Conservation (phyloP, 2,113 vertebrate genomes). For the Nerophis lumbriciformis region DNA sequence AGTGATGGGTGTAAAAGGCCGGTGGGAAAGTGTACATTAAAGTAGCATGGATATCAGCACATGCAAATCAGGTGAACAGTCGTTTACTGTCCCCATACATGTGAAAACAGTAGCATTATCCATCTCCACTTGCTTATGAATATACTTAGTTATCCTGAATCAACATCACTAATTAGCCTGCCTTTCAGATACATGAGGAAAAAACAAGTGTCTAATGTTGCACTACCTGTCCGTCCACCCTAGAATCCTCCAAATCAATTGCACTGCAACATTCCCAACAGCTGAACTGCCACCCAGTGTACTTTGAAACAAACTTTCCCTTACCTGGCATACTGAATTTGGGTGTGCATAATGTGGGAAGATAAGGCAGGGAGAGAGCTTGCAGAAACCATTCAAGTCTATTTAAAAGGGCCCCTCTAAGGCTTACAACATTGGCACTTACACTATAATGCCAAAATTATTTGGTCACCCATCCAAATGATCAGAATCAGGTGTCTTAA, state of each 20-base stretch:
- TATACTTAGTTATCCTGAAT: background rate
- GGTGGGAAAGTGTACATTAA: constrained; percentile 1
- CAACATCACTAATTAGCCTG: background rate
- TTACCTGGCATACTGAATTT: background rate
- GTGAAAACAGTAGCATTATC: background rate
- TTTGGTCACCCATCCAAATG: no score
- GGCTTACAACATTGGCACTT: no score
- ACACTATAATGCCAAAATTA: no score
- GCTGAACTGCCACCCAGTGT: background rate
- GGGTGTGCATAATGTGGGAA: background rate
- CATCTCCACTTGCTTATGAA: background rate
- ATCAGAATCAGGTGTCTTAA: no score
- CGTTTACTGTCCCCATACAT: background rate
- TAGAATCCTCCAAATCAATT: background rate
- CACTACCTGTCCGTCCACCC: background rate
- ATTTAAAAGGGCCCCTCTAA: background rate
- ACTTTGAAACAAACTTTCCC: background rate
- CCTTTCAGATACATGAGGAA: background rate
- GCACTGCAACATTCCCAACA: background rate
- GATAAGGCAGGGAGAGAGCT: background rate
- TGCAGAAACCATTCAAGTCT: background rate
- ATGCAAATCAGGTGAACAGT: constrained; percentile 3
- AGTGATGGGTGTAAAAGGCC: constrained; percentile 4
- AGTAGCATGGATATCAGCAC: background rate
- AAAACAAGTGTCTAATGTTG: background rate